Conservation (phyloP, 2,888 invertebrate species). For the Dasysyrphus tricinctus region DNA sequence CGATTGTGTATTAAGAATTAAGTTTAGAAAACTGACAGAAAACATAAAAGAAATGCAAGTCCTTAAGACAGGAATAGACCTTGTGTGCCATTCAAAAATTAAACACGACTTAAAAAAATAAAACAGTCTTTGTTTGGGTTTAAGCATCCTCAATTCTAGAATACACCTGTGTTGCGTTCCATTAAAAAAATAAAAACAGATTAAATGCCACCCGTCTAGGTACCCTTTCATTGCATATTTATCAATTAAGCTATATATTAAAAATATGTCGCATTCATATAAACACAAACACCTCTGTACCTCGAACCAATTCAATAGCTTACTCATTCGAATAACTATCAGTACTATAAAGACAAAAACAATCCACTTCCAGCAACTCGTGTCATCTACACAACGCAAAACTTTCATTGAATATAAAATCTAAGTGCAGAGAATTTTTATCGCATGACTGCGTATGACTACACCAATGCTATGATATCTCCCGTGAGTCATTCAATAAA, state of each 20-base stretch:
- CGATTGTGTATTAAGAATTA: too few species aligned
- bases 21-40: too few species aligned
- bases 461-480: constrained; percentile 37
- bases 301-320: neutral
- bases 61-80: too few species aligned
- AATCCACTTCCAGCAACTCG: constrained; percentile 15
- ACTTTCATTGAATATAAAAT: constrained; percentile 34
- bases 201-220: neutral
- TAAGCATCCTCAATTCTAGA: too few species aligned
- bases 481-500: constrained; percentile 50
- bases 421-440: constrained; percentile 20
- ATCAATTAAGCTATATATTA: neutral
- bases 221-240: neutral
- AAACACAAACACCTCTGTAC: neutral
- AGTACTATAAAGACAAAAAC: constrained; percentile 12
- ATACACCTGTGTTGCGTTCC: neutral
- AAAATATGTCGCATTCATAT: neutral
- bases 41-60: too few species aligned
- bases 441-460: constrained; percentile 44
- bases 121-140: too few species aligned
- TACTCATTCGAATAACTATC: constrained; percentile 33
- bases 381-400: constrained; percentile 48
- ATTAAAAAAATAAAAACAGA: neutral
- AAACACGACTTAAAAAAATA: too few species aligned
- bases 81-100: too few species aligned